Evolutionary conservation across 2,888 invertebrate genomes (phyloP).

Genomic region (Scelioninae gen. 2): DNA sequence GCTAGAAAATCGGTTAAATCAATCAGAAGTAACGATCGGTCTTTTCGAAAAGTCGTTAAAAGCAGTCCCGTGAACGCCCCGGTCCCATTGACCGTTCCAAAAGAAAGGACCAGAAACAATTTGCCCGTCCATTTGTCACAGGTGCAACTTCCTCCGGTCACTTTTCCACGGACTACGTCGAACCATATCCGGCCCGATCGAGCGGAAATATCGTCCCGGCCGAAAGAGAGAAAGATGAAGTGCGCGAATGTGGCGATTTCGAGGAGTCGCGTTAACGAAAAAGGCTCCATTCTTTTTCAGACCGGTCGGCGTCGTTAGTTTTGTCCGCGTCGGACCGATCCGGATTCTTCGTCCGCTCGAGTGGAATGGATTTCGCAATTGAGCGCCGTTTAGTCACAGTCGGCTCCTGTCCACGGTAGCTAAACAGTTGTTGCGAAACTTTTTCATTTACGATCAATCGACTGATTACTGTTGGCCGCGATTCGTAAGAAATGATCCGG

Average conservation of each 20-base stretch:
- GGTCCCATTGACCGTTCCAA: too few species aligned
- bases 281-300: slow-evolving; percentile 37
- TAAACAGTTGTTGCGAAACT: slow-evolving; percentile 29
- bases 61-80: too few species aligned
- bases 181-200: slow-evolving; percentile 37
- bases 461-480: slow-evolving; percentile 25
- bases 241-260: slow-evolving; percentile 25
- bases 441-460: slow-evolving; percentile 50
- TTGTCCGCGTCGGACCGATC: slow-evolving; percentile 38
- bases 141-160: slow-evolving; percentile 8
- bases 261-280: slow-evolving; percentile 27
- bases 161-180: slow-evolving; percentile 24
- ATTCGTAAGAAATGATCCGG: too few species aligned
- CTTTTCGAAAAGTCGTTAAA: too few species aligned
- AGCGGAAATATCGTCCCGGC: slow-evolving; percentile 18
- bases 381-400: slow-evolving; percentile 62
- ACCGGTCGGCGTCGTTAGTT: slow-evolving; percentile 23
- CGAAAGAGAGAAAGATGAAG: slow-evolving; percentile 43
- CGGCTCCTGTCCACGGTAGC: slow-evolving; percentile 41
- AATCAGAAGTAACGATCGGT: too few species aligned
- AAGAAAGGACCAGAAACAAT: slow-evolving; percentile 4
- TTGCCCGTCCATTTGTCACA: slow-evolving; percentile 32
- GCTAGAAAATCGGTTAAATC: too few species aligned
- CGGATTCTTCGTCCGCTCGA: slow-evolving; percentile 66
- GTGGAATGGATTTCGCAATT: slow-evolving; percentile 69